A percentile compares a stretch with the other conserved stretches of the same genome.
phyloP scores from a whole-genome alignment of 1,140 invertebrate genomes.

The Drosophila equinoxialis region DNA sequence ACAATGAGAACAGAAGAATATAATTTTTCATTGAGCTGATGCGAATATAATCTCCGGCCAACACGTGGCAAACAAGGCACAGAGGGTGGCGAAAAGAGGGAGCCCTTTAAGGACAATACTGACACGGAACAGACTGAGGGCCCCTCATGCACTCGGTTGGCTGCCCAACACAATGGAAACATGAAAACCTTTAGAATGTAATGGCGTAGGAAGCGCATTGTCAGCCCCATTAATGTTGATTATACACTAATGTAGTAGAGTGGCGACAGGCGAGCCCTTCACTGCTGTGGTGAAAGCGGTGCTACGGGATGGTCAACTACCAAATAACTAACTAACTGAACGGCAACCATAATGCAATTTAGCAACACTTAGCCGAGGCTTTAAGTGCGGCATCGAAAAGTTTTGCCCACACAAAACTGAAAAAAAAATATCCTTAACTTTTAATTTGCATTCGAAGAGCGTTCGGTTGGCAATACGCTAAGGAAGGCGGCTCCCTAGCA shows the following conservation, averaged over 20 bases:
- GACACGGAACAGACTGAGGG: conserved; percentile 22
- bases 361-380: conserved; percentile 47
- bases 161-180: conserved; percentile 37
- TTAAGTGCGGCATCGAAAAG: conserved; percentile 69
- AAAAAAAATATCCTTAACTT: conserved; percentile 30
- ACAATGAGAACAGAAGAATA: conserved; percentile 52
- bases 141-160: conserved; percentile 19
- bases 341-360: conserved; percentile 68
- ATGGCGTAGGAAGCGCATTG: conserved; percentile 54
- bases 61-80: conserved; percentile 3
- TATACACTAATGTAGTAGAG: conserved; percentile 71
- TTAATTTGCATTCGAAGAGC: conserved; percentile 66
- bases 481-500: conserved; percentile 25
- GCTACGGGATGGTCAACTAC: background rate
- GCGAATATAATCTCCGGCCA: conserved; percentile 70
- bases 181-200: conserved; percentile 29
- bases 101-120: background rate
- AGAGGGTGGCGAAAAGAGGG: background rate
- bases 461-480: conserved; percentile 4
- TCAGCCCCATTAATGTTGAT: conserved; percentile 79
- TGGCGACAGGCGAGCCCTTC: conserved; percentile 32
- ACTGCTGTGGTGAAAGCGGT: background rate
- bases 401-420: background rate
- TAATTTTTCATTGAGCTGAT: conserved; percentile 78
- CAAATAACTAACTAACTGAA: conserved; percentile 15